A percentile compares a stretch with the other conserved stretches of the same genome.
These are phyloP conservation scores for Drosophila meridionalis DNA, from an alignment of 2,888 invertebrate genomes.

Conservation along the genomic window DNA sequence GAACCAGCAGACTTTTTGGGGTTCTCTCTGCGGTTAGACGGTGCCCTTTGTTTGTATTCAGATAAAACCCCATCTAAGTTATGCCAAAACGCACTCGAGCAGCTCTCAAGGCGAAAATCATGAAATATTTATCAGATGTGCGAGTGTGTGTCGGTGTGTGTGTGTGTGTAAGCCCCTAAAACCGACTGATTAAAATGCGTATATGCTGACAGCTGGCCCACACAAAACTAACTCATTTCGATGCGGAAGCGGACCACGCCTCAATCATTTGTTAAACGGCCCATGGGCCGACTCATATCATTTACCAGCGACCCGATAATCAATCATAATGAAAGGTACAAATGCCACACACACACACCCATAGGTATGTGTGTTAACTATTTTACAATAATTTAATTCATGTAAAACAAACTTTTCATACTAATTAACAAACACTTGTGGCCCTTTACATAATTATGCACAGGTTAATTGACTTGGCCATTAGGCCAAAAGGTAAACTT, in stretches of 20 bases:
- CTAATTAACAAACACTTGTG: conserved; percentile 39
- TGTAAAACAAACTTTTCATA: conserved; percentile 19
- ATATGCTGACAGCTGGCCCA: conserved; percentile 39
- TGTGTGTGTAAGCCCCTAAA: conserved; percentile 38
- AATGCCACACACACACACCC: background rate
- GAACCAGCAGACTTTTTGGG: conserved; percentile 34
- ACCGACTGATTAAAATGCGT: conserved; percentile 68
- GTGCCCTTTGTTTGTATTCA: conserved; percentile 47
- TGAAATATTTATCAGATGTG: conserved; percentile 71
- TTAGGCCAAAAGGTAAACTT: conserved; percentile 24
- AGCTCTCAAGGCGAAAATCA: conserved; percentile 56
- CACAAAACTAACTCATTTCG: conserved; percentile 59
- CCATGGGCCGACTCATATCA: conserved; percentile 46
- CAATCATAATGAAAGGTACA: conserved; percentile 69
- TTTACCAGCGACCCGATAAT: conserved; percentile 57
- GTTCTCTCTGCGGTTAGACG: background rate
- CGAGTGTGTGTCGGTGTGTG: conserved; percentile 43
- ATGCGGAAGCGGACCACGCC: conserved; percentile 32
- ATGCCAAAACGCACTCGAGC: conserved; percentile 71
- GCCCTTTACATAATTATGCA: conserved; percentile 20
- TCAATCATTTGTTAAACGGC: conserved; percentile 69
- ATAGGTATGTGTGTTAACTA: conserved; percentile 8
- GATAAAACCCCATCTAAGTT: conserved; percentile 61
- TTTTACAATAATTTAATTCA: conserved; percentile 23
- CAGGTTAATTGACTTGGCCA: conserved; percentile 40